phyloP scores from a whole-genome alignment of 1,140 invertebrate species.

The Drosophila bocki region DNA sequence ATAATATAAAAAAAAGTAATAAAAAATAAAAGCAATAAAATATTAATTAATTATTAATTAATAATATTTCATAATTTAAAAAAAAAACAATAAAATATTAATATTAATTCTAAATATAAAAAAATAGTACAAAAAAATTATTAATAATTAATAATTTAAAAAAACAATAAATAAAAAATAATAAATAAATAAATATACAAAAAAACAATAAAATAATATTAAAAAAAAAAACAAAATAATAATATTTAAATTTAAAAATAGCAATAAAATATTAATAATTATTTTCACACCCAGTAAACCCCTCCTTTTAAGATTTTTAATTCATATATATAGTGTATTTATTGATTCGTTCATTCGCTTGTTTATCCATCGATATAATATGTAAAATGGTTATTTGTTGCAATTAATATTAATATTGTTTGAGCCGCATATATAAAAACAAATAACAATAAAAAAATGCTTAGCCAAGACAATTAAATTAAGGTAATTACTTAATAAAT shows the following conservation, averaged over 20 bases:
- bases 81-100: not conserved
- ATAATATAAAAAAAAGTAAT: too few species aligned
- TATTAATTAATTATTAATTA: too few species aligned
- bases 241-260: too few species aligned
- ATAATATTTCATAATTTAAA: too few species aligned
- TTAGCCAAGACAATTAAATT: constrained; percentile 54
- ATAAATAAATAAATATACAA: too few species aligned
- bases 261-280: not conserved
- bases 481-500: constrained; percentile 37
- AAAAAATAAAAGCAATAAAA: too few species aligned
- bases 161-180: too few species aligned
- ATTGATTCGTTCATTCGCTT: constrained; percentile 31
- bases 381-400: constrained; percentile 33
- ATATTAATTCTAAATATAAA: too few species aligned
- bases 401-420: constrained; percentile 62
- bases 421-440: constrained; percentile 77
- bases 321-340: constrained; percentile 3
- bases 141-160: too few species aligned
- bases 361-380: constrained; percentile 36
- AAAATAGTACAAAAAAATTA: too few species aligned
- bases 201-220: too few species aligned
- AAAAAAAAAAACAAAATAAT: too few species aligned
- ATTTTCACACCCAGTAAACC: not conserved
- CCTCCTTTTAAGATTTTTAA: not conserved
- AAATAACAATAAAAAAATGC: constrained; percentile 76